Evolutionary conservation across 2,888 invertebrate genomes (phyloP).

Genomic region (Cheilosia scutellata): DNA sequence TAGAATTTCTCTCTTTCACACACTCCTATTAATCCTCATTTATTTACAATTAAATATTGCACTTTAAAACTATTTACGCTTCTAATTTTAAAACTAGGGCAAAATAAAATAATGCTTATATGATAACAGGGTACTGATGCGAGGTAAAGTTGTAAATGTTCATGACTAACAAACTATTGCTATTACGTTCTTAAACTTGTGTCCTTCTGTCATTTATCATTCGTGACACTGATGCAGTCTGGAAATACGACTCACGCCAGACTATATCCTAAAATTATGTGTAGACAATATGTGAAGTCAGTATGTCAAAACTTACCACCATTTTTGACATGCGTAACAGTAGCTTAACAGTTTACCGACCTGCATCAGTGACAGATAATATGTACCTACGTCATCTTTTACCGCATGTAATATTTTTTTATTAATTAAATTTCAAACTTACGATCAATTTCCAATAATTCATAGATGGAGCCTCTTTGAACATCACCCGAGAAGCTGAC

Average conservation of each 20-base stretch:
- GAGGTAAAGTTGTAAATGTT: conserved; percentile 81
- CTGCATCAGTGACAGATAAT: conserved; percentile 16
- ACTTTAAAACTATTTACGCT: conserved; percentile 38
- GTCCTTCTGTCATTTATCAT: conserved; percentile 1
- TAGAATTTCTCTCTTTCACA: conserved; percentile 34
- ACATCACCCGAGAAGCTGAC: conserved; percentile 88
- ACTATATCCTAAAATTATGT: too few relatives aligned
- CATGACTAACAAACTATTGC: conserved; percentile 78
- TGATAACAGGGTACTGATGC: conserved; percentile 83
- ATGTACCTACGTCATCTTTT: neutral
- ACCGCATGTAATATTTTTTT: neutral
- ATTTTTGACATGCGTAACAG: too few relatives aligned
- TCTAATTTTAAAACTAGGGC: conserved; percentile 69
- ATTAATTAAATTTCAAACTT: neutral
- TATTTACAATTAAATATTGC: conserved; percentile 8
- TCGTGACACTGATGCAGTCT: conserved; percentile 12
- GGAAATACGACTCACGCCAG: neutral
- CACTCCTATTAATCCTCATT: conserved; percentile 16
- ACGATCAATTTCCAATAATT: neutral
- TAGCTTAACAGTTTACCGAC: neutral
- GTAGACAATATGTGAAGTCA: too few relatives aligned
- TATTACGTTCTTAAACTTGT: conserved; percentile 19
- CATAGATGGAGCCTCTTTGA: conserved; percentile 89
- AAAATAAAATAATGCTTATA: conserved; percentile 81
- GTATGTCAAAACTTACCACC: too few relatives aligned